These are phyloP conservation scores for Esox niger DNA, from an alignment of 2,113 vertebrate species.

Conservation along the genomic window DNA sequence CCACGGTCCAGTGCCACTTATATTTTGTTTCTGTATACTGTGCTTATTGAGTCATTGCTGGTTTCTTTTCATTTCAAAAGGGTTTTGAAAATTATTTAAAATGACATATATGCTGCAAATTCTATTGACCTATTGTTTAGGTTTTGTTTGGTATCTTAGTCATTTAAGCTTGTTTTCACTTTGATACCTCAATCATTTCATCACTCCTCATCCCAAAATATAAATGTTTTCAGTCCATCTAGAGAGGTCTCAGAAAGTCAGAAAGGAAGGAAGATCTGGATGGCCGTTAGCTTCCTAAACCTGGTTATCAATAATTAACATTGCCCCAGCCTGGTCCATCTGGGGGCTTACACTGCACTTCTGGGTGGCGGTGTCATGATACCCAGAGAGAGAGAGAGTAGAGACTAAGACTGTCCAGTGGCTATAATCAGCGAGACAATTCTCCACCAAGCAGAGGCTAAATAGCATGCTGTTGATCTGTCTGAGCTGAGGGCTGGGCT, in stretches of 20 bases:
- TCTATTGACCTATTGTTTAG: too few species aligned
- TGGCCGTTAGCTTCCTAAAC: constrained; percentile 68
- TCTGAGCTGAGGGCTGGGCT: not conserved
- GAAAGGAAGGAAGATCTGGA: not conserved
- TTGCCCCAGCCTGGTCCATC: constrained; percentile 74
- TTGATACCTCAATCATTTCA: too few species aligned
- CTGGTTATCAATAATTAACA: constrained; percentile 85
- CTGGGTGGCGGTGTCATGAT: constrained; percentile 75
- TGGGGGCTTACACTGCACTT: constrained; percentile 84
- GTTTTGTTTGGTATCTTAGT: too few species aligned
- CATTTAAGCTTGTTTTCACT: too few species aligned
- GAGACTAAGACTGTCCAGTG: constrained; percentile 64
- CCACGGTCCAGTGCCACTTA: too few species aligned
- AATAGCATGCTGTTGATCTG: not conserved
- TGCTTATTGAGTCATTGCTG: too few species aligned
- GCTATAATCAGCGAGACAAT: constrained; percentile 26
- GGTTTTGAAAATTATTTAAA: too few species aligned
- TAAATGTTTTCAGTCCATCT: too few species aligned
- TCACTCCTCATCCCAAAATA: too few species aligned
- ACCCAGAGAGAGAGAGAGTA: constrained; percentile 66
- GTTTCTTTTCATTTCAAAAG: too few species aligned
- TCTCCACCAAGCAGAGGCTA: not conserved
- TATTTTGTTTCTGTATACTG: too few species aligned
- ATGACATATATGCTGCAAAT: too few species aligned
- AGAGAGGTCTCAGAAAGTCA: not conserved